Conservation (phyloP, 2,113 vertebrate species). For the Austrofundulus limnaeus region DNA sequence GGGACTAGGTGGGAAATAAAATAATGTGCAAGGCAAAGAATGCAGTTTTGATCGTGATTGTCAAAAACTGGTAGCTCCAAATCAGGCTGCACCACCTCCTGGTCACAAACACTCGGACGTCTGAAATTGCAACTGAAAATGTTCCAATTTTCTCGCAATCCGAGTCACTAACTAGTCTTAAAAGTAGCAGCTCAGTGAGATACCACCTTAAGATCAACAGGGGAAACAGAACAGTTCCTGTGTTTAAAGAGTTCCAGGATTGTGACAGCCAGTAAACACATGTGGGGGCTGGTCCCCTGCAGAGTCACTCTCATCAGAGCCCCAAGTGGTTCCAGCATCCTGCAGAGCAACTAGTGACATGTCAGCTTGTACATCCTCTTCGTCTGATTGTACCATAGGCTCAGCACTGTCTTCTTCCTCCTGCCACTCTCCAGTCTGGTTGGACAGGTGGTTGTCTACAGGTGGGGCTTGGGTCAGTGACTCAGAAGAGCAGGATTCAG, state of each 20-base stretch:
- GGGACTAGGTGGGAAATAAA: too few relatives aligned
- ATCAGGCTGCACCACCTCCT: too few relatives aligned
- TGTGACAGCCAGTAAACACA: background rate
- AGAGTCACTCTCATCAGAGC: slow-evolving; percentile 88
- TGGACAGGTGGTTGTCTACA: slow-evolving; percentile 58
- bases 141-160: too few relatives aligned
- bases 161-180: too few relatives aligned
- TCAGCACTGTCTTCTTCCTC: slow-evolving; percentile 73
- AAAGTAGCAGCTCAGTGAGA: too few relatives aligned
- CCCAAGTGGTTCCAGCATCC: slow-evolving; percentile 46
- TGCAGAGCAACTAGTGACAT: slow-evolving; percentile 75
- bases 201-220: too few relatives aligned
- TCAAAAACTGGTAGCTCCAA: too few relatives aligned
- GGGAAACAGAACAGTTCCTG: background rate
- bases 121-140: too few relatives aligned
- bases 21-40: too few relatives aligned
- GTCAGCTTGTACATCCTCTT: slow-evolving; percentile 91
- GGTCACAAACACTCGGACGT: too few relatives aligned
- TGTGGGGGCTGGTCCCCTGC: slow-evolving; percentile 39
- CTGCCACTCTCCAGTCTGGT: slow-evolving; percentile 42
- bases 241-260: background rate
- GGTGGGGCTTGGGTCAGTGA: slow-evolving; percentile 58
- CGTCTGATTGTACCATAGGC: slow-evolving; percentile 86
- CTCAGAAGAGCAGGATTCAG: slow-evolving; percentile 64
- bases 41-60: too few relatives aligned